Conservation (phyloP, 2,797 vertebrate species). For the Sebastes melanostomus region DNA sequence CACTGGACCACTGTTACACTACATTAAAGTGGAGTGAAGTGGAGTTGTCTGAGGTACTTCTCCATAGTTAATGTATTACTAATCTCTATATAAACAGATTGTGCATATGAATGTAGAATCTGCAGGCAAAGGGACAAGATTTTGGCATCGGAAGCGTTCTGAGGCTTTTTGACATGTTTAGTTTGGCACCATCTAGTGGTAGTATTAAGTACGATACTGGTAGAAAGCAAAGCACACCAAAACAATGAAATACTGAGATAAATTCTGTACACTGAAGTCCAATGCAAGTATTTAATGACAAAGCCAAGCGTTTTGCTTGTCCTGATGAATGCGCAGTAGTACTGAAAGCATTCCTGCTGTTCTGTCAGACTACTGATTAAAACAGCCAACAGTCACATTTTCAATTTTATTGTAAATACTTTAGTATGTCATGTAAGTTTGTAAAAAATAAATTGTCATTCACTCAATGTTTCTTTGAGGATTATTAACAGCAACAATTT, state of each 20-base stretch:
- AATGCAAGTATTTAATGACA: not conserved
- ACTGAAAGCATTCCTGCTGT: not conserved
- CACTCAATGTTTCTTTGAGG: not conserved
- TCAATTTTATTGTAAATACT: not conserved
- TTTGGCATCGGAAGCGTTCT: too few relatives aligned
- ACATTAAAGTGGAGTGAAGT: not conserved
- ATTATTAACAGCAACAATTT: not conserved
- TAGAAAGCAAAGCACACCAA: not conserved
- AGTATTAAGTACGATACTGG: not conserved
- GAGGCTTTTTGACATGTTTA: not conserved
- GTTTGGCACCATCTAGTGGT: not conserved
- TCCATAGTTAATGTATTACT: too few relatives aligned
- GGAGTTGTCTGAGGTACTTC: too few relatives aligned
- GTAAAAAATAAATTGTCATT: not conserved
- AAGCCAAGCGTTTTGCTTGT: not conserved
- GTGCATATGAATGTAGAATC: too few relatives aligned
- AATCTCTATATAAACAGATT: too few relatives aligned
- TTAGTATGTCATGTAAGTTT: not conserved
- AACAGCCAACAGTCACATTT: not conserved
- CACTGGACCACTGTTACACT: not conserved
- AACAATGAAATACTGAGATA: not conserved
- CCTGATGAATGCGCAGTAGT: not conserved
- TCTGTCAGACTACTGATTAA: not conserved
- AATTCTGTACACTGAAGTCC: fast-evolving
- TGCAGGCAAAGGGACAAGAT: too few relatives aligned